phyloP scores from a whole-genome alignment of 2,113 vertebrate species.

The Boleophthalmus pectinirostris region DNA sequence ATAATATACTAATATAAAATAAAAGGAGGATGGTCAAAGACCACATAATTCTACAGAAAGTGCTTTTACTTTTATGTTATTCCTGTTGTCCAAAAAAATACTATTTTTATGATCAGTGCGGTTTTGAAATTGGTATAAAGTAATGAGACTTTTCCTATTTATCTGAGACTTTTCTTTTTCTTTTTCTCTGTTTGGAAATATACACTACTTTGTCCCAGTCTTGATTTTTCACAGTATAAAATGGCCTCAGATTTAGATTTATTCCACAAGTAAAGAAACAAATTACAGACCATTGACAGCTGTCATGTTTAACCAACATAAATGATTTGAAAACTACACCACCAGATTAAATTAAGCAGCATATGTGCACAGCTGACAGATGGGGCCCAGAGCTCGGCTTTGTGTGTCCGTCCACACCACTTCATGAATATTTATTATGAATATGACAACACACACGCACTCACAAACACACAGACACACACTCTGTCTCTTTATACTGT shows the following conservation, averaged over 20 bases:
- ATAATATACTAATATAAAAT: no score
- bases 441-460: constrained; percentile 15
- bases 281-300: neutral
- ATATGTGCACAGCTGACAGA: constrained; percentile 58
- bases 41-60: no score
- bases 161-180: no score
- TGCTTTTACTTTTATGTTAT: no score
- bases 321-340: neutral
- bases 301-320: neutral
- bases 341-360: neutral
- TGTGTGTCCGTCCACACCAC: constrained; percentile 52
- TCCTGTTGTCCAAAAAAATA: no score
- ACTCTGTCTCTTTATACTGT: constrained; percentile 1
- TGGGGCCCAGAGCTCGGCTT: constrained; percentile 48
- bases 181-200: no score
- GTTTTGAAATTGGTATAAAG: no score
- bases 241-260: neutral
- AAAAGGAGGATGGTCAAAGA: no score
- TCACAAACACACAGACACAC: constrained; percentile 5
- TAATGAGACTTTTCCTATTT: no score
- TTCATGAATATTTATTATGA: constrained; percentile 64
- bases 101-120: no score
- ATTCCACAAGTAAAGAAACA: neutral
- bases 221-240: neutral
- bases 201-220: no score